Base-by-base conservation (phyloP, 2,797 vertebrate genomes). In the Microhierax caerulescens region DNA sequence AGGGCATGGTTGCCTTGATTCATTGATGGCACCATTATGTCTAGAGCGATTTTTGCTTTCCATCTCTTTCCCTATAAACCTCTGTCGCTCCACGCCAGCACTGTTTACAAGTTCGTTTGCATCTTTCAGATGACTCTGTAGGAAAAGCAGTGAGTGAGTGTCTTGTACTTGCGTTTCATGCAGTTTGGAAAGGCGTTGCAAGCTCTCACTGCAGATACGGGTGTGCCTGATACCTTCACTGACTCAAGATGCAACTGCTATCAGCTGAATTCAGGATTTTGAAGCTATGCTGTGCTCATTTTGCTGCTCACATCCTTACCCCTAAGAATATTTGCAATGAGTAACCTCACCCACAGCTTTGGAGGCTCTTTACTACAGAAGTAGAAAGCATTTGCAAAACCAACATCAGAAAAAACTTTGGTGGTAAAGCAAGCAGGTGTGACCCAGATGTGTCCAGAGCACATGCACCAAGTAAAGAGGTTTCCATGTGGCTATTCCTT, bases 121-220 rank as follows among this genome's bases (percentile, higher is more conserved):
- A 15, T 43, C 59, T 34, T 51, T 10, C 48, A 11, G 54, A 1
- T 22, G 59, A 27, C 34, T 67, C 60, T 1, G 0, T 8, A 17
- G 83, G 69, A 56, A 10, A 16, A 61, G 70, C 51, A 15, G 76
- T 3, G 12, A 10, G 37, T 2, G 28, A 37, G 65, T 4, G 1
- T 9, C 39, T 61, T 15, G 3, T 5, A 0, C 53, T 17, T 1
- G n/a, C 24, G 68, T 13, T 41, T 45, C 32, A 3, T 0, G 5
- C 5, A 3, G 39, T 2, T 5, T 9, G 63, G 41, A 11, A 19
- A 19, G 32, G 34, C 2, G 1, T 17, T 27, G 23, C 15, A 6
- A 32, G 57, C 87, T 30, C 59, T 47, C 60, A 0, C 9, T 72
- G 75, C 41, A 18, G 60, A 5, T 19, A 8, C 4, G 11, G 39